Base-by-base conservation (phyloP, 2,888 invertebrate species). In the Drosophila atripex region DNA sequence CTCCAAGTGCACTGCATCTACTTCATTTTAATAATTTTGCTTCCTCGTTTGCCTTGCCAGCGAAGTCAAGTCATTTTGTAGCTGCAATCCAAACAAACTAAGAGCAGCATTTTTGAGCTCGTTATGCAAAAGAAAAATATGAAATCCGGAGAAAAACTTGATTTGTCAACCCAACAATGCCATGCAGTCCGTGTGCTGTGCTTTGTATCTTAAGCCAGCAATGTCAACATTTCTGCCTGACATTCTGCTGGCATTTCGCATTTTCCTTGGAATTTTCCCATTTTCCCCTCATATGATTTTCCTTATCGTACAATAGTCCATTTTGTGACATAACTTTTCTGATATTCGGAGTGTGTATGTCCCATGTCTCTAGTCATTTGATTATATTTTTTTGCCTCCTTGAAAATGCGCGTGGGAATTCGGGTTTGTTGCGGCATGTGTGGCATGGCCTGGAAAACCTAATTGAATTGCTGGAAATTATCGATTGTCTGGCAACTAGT, bases 371-470 rank as follows among this genome's bases (percentile, higher is more conserved):
- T 30, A 30, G 60, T 60, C 43, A 55, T 43, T 35, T 53, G 58
- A 51, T 45, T n/a, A 66, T 66, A 68, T 28, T 68, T 57, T 72
- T 57, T 56, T 59, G 16, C 28, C n/a, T 45, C 47, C 57, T 70
- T 61, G 50, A 60, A 75, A 47, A 71, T 55, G 69, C 53, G 56
- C 82, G 71, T 85, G 80, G 79, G 86, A 85, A 85, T 77, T 82
- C 68, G 53, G 66, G 82, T 65, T 79, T 69, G 69, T 46, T 65
- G 59, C 35, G 74, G 77, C 85, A 82, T 70, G 69, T 84, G 80
- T 50, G 38, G 21, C 21, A 23, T 56, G 47, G 23, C 50, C 39
- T 46, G 65, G 30, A 55, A 39, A 38, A 59, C 59, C 64, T 84
- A 75, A 77, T 78, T 80, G 84, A 76, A 71, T 78, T 58, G 56